These are phyloP conservation scores for Pomacea maculata DNA, from an alignment of 1,140 invertebrate species.

Conservation along the genomic window DNA sequence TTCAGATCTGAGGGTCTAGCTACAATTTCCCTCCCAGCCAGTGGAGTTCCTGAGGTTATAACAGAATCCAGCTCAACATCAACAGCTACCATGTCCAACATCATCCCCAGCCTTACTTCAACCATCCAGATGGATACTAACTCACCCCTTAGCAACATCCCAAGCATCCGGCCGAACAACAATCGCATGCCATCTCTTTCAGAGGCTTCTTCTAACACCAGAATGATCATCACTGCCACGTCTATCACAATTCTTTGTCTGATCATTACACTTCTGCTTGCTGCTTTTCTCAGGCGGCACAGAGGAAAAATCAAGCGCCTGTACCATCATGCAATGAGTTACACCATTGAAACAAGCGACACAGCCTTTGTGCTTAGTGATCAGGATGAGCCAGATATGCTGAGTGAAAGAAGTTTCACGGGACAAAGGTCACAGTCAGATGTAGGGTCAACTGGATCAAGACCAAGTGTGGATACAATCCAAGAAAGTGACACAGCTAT, in stretches of 20 bases:
- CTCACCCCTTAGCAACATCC: background rate
- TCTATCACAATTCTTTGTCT: slow-evolving; percentile 17
- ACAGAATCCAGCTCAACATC: too few species aligned
- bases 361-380: slow-evolving; percentile 14
- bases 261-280: slow-evolving; percentile 23
- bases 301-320: slow-evolving; percentile 12
- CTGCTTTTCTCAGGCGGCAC: slow-evolving; percentile 18
- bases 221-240: slow-evolving; percentile 21
- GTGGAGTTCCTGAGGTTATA: too few species aligned
- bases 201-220: background rate
- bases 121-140: background rate
- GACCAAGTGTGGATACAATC: slow-evolving; percentile 14
- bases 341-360: slow-evolving; percentile 3
- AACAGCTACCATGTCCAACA: background rate
- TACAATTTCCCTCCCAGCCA: too few species aligned
- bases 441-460: slow-evolving; percentile 35
- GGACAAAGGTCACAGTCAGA: slow-evolving; percentile 32
- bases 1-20: too few species aligned
- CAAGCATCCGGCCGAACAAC: background rate
- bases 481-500: too few species aligned
- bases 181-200: slow-evolving; percentile 1
- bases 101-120: background rate
- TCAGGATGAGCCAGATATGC: slow-evolving; percentile 25
- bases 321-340: slow-evolving; percentile 17
- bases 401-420: slow-evolving; percentile 1